A percentile compares a stretch with the other conserved stretches of the same genome.
These are phyloP conservation scores for Orthonevra nobilis DNA, from an alignment of 2,888 invertebrate genomes.

Conservation along the genomic window DNA sequence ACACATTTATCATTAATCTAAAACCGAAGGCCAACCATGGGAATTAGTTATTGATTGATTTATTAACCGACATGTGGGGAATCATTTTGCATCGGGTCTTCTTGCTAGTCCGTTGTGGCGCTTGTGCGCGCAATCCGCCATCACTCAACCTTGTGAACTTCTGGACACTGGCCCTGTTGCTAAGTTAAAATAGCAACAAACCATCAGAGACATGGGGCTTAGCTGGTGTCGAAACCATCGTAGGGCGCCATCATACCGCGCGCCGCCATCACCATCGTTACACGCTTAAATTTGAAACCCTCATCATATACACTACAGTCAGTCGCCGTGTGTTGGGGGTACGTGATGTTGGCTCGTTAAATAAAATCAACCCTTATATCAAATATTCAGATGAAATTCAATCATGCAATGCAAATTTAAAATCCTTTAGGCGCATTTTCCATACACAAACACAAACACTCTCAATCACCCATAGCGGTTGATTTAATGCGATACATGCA, in stretches of 20 bases:
- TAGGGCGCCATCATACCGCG: too few species aligned
- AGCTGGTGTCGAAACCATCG: too few species aligned
- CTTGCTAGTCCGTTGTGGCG: slow-evolving; percentile 9
- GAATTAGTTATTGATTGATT: slow-evolving; percentile 73
- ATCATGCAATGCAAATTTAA: slow-evolving; percentile 71
- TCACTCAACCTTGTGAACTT: background rate
- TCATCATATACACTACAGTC: slow-evolving; percentile 17
- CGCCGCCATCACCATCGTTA: too few species aligned
- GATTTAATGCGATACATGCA: slow-evolving; percentile 59
- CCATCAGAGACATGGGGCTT: slow-evolving; percentile 46
- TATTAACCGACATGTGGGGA: slow-evolving; percentile 71
- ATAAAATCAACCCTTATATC: slow-evolving; percentile 69
- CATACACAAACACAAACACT: slow-evolving; percentile 32
- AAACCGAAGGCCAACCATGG: slow-evolving; percentile 70
- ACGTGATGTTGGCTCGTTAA: slow-evolving; percentile 68
- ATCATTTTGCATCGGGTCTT: slow-evolving; percentile 53
- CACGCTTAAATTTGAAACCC: too few species aligned
- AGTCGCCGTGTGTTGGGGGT: slow-evolving; percentile 29
- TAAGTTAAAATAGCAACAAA: slow-evolving; percentile 62
- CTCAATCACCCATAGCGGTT: slow-evolving; percentile 55
- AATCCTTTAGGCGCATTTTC: slow-evolving; percentile 70
- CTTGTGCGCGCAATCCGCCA: slow-evolving; percentile 3
- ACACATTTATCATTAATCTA: slow-evolving; percentile 71
- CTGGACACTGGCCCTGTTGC: slow-evolving; percentile 21
- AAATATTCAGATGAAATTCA: slow-evolving; percentile 71